Percentiles rank a stretch among this genome's conserved stretches.
These are phyloP conservation scores for Drosophila yakuba DNA, from an alignment of 1,140 invertebrate species.

Conservation along the genomic window DNA sequence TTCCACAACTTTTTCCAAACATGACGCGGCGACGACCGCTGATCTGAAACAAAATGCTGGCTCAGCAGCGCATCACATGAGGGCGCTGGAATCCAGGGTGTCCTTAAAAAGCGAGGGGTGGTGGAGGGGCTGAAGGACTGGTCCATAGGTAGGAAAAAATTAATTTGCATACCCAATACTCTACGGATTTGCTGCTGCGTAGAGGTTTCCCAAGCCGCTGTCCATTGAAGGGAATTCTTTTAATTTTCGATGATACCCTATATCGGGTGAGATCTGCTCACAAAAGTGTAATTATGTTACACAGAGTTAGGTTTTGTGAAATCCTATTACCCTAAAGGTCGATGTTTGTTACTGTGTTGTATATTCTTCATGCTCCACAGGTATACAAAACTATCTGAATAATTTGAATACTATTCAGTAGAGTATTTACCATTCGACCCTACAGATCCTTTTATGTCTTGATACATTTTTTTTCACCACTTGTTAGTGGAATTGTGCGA, in stretches of 20 bases:
- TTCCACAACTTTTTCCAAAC: constrained; percentile 18
- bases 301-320: too few relatives aligned
- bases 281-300: too few relatives aligned
- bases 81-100: constrained; percentile 26
- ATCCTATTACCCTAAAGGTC: background rate
- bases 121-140: background rate
- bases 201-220: constrained; percentile 28
- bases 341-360: too few relatives aligned
- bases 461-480: constrained; percentile 3
- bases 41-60: constrained; percentile 59
- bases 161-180: constrained; percentile 79
- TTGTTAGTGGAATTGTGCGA: constrained; percentile 40
- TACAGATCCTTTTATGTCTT: background rate
- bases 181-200: constrained; percentile 54
- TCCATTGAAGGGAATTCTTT: constrained; percentile 6
- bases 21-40: constrained; percentile 37
- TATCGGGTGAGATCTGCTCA: too few relatives aligned
- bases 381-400: too few relatives aligned
- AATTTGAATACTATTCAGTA: background rate
- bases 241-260: constrained; percentile 11
- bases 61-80: constrained; percentile 52
- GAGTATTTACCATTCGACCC: background rate
- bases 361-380: too few relatives aligned
- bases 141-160: constrained; percentile 60
- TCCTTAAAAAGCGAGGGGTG: constrained; percentile 7